A percentile compares a stretch with the other conserved stretches of the same genome.
These are phyloP conservation scores for Oenanthe oenanthe DNA, from an alignment of 2,113 vertebrate genomes.

Conservation along the genomic window DNA sequence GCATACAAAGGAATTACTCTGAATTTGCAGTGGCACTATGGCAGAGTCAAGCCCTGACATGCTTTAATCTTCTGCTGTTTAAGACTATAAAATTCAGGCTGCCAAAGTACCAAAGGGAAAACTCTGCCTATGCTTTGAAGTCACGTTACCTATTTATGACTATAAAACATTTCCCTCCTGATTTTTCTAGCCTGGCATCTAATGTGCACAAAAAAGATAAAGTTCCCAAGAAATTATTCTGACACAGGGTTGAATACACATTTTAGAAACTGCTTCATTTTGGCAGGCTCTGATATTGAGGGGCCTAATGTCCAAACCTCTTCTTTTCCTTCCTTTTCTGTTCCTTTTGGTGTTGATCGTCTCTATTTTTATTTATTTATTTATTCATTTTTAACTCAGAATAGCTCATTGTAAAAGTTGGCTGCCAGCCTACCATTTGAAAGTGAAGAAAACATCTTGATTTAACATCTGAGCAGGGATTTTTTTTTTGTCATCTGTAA, in stretches of 20 bases:
- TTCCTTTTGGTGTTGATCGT: not conserved
- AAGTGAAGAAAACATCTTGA: constrained; percentile 83
- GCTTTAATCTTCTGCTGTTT: constrained; percentile 62
- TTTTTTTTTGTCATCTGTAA: constrained; percentile 80
- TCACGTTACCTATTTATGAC: constrained; percentile 70
- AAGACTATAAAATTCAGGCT: constrained; percentile 65
- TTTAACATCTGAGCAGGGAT: constrained; percentile 82
- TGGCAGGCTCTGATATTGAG: constrained; percentile 54
- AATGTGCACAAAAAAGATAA: constrained; percentile 57
- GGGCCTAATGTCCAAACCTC: constrained; percentile 58
- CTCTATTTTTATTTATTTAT: not conserved
- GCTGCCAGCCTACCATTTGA: constrained; percentile 78
- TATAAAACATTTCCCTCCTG: constrained; percentile 54
- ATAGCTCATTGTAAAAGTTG: constrained; percentile 77
- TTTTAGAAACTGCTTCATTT: constrained; percentile 45
- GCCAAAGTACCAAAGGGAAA: constrained; percentile 69
- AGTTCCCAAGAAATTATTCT: constrained; percentile 45
- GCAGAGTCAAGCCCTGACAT: constrained; percentile 52
- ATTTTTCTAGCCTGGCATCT: constrained; percentile 30
- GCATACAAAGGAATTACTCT: constrained; percentile 6
- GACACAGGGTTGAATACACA: not conserved
- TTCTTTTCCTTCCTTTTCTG: not conserved
- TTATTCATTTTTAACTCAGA: constrained; percentile 38
- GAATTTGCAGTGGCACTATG: constrained; percentile 34
- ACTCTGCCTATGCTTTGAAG: constrained; percentile 61